phyloP scores from a whole-genome alignment of 2,888 invertebrate species.

The Camponotus fellah region DNA sequence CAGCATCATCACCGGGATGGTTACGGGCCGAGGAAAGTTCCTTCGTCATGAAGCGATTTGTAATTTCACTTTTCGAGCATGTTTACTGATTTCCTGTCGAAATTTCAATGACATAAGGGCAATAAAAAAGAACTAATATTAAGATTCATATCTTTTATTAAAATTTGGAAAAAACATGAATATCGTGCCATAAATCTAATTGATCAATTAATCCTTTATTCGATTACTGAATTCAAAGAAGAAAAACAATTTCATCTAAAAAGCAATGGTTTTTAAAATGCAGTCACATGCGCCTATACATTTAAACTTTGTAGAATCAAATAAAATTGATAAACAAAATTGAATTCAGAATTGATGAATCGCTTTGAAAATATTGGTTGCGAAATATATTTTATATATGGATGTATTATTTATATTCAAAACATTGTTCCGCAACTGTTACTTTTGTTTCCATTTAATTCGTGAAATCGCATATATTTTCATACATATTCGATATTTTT shows the following conservation, averaged over 20 bases:
- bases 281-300: neutral
- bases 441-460: constrained; percentile 9
- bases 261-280: neutral
- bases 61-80: constrained; percentile 10
- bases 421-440: neutral
- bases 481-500: constrained; percentile 2
- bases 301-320: neutral
- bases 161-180: neutral
- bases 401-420: neutral
- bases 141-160: neutral
- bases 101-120: neutral
- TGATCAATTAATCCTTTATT: neutral
- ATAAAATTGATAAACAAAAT: constrained; percentile 6
- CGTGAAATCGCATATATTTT: neutral
- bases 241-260: neutral
- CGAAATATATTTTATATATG: neutral
- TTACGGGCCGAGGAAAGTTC: constrained; percentile 46
- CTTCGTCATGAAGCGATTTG: neutral
- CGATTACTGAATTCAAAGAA: neutral
- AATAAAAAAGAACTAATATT: neutral
- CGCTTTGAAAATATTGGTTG: constrained; percentile 1
- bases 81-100: neutral
- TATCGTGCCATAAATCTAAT: neutral
- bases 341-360: constrained; percentile 9
- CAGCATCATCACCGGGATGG: constrained; percentile 50